Base-by-base conservation (phyloP, 1,140 invertebrate genomes). In the Dreissena polymorpha region DNA sequence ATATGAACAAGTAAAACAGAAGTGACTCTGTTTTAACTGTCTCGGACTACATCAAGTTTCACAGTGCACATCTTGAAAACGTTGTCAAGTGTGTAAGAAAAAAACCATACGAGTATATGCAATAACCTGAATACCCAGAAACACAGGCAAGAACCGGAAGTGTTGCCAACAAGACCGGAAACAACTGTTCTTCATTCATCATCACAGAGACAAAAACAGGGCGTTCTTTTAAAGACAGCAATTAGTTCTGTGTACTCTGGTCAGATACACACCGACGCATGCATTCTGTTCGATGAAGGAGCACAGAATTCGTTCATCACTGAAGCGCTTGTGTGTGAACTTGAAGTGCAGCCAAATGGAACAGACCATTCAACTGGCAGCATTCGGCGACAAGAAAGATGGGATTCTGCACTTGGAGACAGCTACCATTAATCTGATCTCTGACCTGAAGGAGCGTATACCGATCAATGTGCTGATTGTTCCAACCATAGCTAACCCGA, bases 21-120 rank as follows among this genome's bases (percentile, higher is more conserved):
- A 50, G 51, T 18, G 72, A 55, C 68, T 72, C 18, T 80, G 77
- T 80, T 80, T 71, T 51, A 71, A 80, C 25, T 80, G 77, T 80
- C 21, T 80, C 10, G 69, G 77, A 8, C 63, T n/a, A 39, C 77
- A 80, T 27, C 67, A 64, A 68, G 49, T 69, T 21, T 14, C 16
- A 13, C 13, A 49, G 39, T 50, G 50, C 23, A 51, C 14, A 53
- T 69, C 23, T 65, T 25, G 51, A 67, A 72, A 64, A 63, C 53
- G 16, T n/a, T 76, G 73, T 57, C 63, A 70, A 21, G 39, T 70
- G 7, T 57, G 65, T 53, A 55, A 18, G 10, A 18, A 49, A n/a
- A 25, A 53, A 10, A 70, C 7, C 67, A 71, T 60, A 51, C 64
- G 63, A 64, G 63, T 6, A 49, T 53, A 50, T 21, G 29, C 18